These are phyloP conservation scores for Augochlorella aurata DNA, from an alignment of 2,888 invertebrate species.

Conservation along the genomic window DNA sequence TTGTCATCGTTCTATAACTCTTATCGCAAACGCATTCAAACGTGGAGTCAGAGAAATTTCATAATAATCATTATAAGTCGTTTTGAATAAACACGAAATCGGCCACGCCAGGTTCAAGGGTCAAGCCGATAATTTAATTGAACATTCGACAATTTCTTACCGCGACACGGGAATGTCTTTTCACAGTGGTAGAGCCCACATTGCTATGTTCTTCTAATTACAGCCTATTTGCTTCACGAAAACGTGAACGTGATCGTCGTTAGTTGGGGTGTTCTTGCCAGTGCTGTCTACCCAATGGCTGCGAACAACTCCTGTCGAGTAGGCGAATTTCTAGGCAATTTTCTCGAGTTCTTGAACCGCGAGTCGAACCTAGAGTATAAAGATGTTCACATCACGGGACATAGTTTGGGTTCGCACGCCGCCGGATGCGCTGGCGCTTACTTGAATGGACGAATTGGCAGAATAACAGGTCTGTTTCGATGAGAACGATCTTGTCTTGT, in stretches of 20 bases:
- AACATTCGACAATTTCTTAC: constrained; percentile 58
- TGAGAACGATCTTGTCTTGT: neutral
- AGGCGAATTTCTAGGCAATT: constrained; percentile 74
- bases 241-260: constrained; percentile 77
- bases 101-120: constrained; percentile 68
- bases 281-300: constrained; percentile 71
- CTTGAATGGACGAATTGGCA: constrained; percentile 70
- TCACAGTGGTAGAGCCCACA: neutral
- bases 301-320: constrained; percentile 75
- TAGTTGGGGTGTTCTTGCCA: constrained; percentile 74
- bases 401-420: constrained; percentile 73
- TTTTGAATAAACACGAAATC: constrained; percentile 73
- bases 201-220: constrained; percentile 11
- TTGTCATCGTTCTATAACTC: constrained; percentile 36
- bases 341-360: constrained; percentile 73
- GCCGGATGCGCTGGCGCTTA: constrained; percentile 72
- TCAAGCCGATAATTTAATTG: constrained; percentile 71
- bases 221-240: constrained; percentile 75
- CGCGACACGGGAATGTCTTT: too few species aligned
- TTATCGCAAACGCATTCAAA: constrained; percentile 1
- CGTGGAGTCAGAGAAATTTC: constrained; percentile 47
- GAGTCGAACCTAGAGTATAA: constrained; percentile 76
- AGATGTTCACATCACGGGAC: constrained; percentile 73
- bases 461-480: constrained; percentile 70
- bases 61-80: constrained; percentile 65